Percentiles rank a stretch among this genome's conserved stretches.
Evolutionary conservation across 2,113 vertebrate genomes (phyloP).

Genomic region (Tapirus terrestris): DNA sequence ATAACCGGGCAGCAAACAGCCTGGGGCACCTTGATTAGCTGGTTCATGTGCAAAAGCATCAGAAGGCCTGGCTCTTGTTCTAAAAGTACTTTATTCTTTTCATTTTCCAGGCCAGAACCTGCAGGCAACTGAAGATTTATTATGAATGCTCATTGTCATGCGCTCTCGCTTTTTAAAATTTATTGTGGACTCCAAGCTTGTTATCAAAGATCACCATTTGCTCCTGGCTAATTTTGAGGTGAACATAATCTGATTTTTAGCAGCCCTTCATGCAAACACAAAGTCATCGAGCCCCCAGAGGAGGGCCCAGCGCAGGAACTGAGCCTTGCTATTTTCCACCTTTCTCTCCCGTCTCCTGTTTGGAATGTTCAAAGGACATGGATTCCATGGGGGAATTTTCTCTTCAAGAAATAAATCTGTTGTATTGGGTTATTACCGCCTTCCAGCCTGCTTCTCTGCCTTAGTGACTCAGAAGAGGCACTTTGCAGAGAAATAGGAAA

Average conservation of each 20-base stretch:
- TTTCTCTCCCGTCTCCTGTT: neutral
- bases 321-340: neutral
- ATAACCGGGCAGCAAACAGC: rapidly evolving
- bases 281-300: neutral
- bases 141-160: rapidly evolving
- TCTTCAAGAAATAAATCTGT: neutral
- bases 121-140: neutral
- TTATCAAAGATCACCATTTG: neutral
- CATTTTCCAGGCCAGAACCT: neutral
- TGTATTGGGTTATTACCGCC: neutral
- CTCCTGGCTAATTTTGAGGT: neutral
- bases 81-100: neutral
- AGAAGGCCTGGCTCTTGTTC: neutral
- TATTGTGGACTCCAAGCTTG: neutral
- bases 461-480: neutral
- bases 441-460: neutral
- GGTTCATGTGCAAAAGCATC: neutral
- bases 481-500: neutral
- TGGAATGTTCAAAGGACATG: neutral
- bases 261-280: neutral
- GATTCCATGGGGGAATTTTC: neutral
- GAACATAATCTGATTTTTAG: neutral
- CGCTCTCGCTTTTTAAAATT: neutral
- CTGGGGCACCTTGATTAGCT: too few relatives aligned
- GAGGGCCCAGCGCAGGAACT: neutral